Conservation (phyloP, 2,888 invertebrate species). For the Platycheirus albimanus region DNA sequence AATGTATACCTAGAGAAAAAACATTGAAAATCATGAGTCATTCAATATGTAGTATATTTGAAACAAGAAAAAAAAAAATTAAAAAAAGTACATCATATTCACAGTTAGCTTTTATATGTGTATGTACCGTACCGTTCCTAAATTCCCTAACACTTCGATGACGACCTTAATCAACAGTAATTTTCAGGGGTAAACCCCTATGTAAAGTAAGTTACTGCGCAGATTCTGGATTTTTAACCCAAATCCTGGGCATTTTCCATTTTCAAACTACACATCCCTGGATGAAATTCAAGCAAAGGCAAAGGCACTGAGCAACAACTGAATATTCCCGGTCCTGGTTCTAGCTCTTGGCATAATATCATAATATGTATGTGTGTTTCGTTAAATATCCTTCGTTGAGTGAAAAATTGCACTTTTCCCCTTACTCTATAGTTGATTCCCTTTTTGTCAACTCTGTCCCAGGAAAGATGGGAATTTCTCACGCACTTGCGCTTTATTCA, state of each 20-base stretch:
- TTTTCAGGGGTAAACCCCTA: constrained; percentile 22
- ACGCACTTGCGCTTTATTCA: constrained; percentile 29
- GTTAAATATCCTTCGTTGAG: constrained; percentile 27
- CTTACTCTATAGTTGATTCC: not conserved
- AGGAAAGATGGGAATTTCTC: constrained; percentile 45
- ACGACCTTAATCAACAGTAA: constrained; percentile 12
- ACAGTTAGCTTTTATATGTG: not conserved
- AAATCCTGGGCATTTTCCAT: constrained; percentile 42
- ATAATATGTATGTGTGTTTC: constrained; percentile 11
- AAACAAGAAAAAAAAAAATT: no score
- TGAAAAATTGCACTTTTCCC: constrained; percentile 22
- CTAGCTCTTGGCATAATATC: no score
- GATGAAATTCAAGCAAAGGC: constrained; percentile 31
- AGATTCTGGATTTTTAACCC: constrained; percentile 42
- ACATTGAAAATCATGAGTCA: constrained; percentile 35
- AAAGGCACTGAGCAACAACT: not conserved
- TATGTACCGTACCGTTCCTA: no score
- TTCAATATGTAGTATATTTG: not conserved
- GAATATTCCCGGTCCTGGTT: constrained; percentile 8
- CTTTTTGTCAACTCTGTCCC: constrained; percentile 40
- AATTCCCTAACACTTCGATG: not conserved
- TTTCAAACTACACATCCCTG: constrained; percentile 31
- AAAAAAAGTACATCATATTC: no score
- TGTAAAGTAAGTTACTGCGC: constrained; percentile 30
- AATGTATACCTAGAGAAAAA: constrained; percentile 15